Base-by-base conservation (phyloP, 2,888 invertebrate species). In the Tineola bisselliella region DNA sequence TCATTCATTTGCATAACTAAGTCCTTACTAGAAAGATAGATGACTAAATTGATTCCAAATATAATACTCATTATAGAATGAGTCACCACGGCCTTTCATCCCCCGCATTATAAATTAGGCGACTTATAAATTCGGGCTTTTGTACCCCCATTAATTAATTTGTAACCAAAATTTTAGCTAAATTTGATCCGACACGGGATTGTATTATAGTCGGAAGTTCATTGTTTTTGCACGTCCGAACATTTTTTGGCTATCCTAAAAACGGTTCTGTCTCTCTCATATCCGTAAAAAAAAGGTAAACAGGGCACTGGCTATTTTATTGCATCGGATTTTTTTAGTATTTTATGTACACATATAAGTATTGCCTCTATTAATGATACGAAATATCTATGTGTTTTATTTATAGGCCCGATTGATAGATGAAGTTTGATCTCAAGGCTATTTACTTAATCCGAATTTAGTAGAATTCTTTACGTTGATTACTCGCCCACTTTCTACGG, bases 381-480 rank as follows among this genome's bases (percentile, higher is more conserved):
- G 48, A 48, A 15, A 3, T 48, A 15, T 48, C 48, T 48, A 43
- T 48, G 48, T 48, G 48, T 48, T 48, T 48, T 48, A 48, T 48
- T 48, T 48, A 48, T 13, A 17, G 17, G 13, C 8, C 15, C 8
- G 15, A 4, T 8, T 13, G 43, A 10, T 43, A n/a, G n/a, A 48
- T 48, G 13, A 48, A 48, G 15, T 48, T 48, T 48, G 48, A 15
- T 48, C 48, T 15, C 48, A 48, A 48, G 48, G 17, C 48, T 48
- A 48, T 48, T 48, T 48, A 48, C 48, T 15, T 48, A 48, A 48
- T 48, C 48, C 48, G 15, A n/a, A 15, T 48, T 48, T 48, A 48
- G 48, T 17, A 48, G 48, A 48, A 48, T 48, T 17, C 48, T 17
- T 48, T 48, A 48, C 48, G 3, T 48, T 17, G 48, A 17, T 48